Base-by-base conservation (phyloP, 2,113 vertebrate genomes). In the Desmodus rotundus region DNA sequence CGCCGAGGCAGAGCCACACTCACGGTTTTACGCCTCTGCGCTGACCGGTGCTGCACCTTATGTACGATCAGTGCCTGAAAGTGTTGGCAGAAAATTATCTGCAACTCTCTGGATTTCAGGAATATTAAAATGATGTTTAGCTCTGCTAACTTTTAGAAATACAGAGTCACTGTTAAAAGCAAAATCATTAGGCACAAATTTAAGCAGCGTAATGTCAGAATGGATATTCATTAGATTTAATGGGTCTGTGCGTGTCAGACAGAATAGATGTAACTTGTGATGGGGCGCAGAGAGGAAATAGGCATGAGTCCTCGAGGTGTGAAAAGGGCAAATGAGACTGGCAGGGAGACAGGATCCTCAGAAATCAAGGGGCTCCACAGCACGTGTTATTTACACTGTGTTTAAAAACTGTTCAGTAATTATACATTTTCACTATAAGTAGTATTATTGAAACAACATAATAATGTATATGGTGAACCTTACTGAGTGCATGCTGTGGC, bases 201-300 rank as follows among this genome's bases (percentile, higher is more conserved):
- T 96, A 96, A 89, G 16, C 50, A 94, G 56, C 12, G 76, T 94
- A 43, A n/a, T 56, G 38, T 84, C 63, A 93, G 74, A 91, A 70
- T 83, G 52, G 41, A 89, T 96, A 96, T 89, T 96, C 43, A 89
- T 96, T 95, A 91, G 38, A 87, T 28, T 83, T 93, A 90, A 87
- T 92, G 58, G 67, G 70, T 90, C 80, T 94, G 65, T 92, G 45
- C 63, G 33, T 77, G 16, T 36, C 67, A 76, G 65, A 82, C 8
- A 76, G 13, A 93, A 88, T 67, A 84, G 89, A 89, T 47, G 2
- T 28, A 91, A 74, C 26, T 84, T 76, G 67, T 13, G 33, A 65
- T 6, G 80, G 19, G 54, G 54, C 12, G 7, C 43, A 28, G 80
- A 92, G 33, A 68, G 12, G 13, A 90, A 58, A 50, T 2, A 87